These are phyloP conservation scores for Calliphora vomitoria DNA, from an alignment of 2,888 invertebrate species.

Conservation along the genomic window DNA sequence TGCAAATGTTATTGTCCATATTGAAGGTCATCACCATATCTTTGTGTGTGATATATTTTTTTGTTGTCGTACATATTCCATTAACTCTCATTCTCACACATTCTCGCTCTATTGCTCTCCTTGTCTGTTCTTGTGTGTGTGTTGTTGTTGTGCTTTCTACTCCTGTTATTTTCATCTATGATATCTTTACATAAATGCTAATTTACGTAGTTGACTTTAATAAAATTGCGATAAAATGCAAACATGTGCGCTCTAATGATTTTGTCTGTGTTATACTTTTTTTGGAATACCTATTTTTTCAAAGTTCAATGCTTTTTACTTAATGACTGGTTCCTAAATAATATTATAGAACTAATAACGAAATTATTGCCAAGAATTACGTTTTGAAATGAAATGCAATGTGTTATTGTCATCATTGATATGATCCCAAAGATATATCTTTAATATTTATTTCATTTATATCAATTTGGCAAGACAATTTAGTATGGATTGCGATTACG, in stretches of 20 bases:
- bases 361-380: no score
- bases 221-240: not conserved
- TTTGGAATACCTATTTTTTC: no score
- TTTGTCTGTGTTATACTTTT: no score
- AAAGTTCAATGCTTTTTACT: no score
- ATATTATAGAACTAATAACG: no score
- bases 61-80: not conserved
- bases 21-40: constrained; percentile 66
- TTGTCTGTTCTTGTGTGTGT: not conserved
- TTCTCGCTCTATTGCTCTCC: not conserved
- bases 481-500: no score
- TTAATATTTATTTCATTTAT: no score
- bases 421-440: no score
- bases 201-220: constrained; percentile 7
- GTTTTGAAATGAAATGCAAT: no score
- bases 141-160: not conserved
- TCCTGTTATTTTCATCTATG: constrained; percentile 18
- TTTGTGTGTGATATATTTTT: constrained; percentile 44
- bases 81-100: constrained; percentile 24
- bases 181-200: not conserved
- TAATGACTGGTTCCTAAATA: no score
- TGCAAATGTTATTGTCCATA: constrained; percentile 57
- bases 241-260: not conserved
- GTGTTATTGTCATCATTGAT: no score
- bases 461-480: no score